Evolutionary conservation across 2,888 invertebrate species (phyloP), one percentile per base, ranked within the genome.

Genomic region (Subacronicta megacephala): DNA sequence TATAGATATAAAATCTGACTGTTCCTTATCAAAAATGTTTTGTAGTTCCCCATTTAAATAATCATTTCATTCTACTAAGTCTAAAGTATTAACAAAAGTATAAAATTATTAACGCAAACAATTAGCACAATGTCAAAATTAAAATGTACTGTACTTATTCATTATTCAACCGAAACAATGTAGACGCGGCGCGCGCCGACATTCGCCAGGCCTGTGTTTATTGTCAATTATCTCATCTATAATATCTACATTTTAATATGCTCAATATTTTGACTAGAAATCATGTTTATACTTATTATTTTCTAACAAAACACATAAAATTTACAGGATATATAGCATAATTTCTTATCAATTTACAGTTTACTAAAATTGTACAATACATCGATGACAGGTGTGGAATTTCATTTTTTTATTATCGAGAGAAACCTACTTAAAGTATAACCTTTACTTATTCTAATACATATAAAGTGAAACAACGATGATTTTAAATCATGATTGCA

Each of bases 221-320:
- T 94, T 94, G 94, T 94, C 94, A 94, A 91, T 90, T 93, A 92
- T 90, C 85, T 89, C 89, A 81, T 88, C 85, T 89, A 88, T 90
- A 86, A 87, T 90, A 92, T 90, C 90, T 93, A 93, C 92, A 89
- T 85, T 89, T 90, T 89, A 90, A 91, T 93, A 92, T 91, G 93
- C 89, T 94, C 91, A 92, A 93, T 93, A 92, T 90, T 93, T 93
- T 94, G 94, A 94, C 94, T 94, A 94, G 94, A 94, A 94, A 93
- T 92, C 93, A 91, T 93, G 90, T 92, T n/a, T 92, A 89, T 89
- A 90, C 87, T 90, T 88, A 90, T 90, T 91, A 92, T 83, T 88
- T 86, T 90, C 90, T 91, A 93, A 92, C 87, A 92, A 92, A 92
- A 92, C 90, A 89, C 89, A 90, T 84, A 85, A 87, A 88, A 90